Evolutionary conservation across 1,140 invertebrate genomes (phyloP).

Genomic region (Helicoverpa zea): DNA sequence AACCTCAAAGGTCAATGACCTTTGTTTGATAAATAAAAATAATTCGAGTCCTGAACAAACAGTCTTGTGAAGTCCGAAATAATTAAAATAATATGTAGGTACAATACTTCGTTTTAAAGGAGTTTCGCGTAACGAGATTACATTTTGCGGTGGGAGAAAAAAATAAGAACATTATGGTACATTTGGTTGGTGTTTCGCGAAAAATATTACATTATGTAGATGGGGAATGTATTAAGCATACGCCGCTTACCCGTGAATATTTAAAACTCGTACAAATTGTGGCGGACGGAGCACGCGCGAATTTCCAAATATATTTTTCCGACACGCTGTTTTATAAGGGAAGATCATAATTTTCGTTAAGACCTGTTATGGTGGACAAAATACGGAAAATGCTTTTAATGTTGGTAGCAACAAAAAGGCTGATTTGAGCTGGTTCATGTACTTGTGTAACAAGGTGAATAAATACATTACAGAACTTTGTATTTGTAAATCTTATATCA

Average conservation of each 20-base stretch:
- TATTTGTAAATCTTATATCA: no score
- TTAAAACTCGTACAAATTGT: slow-evolving; percentile 74
- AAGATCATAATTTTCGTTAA: slow-evolving; percentile 80
- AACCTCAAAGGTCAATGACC: neutral
- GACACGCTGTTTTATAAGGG: slow-evolving; percentile 62
- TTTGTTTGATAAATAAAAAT: neutral
- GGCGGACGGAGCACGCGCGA: slow-evolving; percentile 65
- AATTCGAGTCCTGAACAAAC: slow-evolving; percentile 25
- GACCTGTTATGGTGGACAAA: slow-evolving; percentile 22
- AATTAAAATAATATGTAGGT: neutral
- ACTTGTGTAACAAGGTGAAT: no score
- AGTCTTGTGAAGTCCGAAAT: neutral
- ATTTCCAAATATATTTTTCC: slow-evolving; percentile 70
- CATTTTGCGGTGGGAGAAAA: slow-evolving; percentile 31
- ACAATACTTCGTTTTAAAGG: neutral
- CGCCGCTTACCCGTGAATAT: slow-evolving; percentile 70
- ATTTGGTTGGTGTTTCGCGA: slow-evolving; percentile 56
- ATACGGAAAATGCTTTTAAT: no score
- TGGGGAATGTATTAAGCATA: slow-evolving; percentile 70
- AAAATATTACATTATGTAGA: slow-evolving; percentile 71
- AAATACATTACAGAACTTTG: no score
- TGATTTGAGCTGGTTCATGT: no score
- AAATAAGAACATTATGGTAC: slow-evolving; percentile 60
- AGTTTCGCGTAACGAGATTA: slow-evolving; percentile 40
- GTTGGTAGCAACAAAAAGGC: no score